Conservation (phyloP, 2,113 vertebrate genomes). For the Oryctolagus cuniculus region mOryCun1.1 NC_091432.1:201256001-201256500, state of each 20-base stretch:
- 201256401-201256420: background rate
- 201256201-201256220: background rate
- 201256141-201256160: background rate
- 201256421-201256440: background rate
- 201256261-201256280: background rate
- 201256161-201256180: background rate
- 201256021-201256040: background rate
- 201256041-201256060: background rate
- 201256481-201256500: background rate
- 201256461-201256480: slow-evolving; percentile 5
- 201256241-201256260: background rate
- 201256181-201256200: background rate
- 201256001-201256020: background rate
- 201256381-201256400: background rate
- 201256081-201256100: background rate
- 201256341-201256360: background rate
- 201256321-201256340: background rate
- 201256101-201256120: background rate
- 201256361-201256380: background rate
- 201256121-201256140: background rate
- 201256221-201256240: background rate
- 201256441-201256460: background rate
- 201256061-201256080: background rate
- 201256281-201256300: background rate
- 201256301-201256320: background rate